Evolutionary conservation across 64 coral and sea anemone species (phyloP), one percentile per base, ranked within the genome.

Genomic region (Montipora sp.): DNA sequence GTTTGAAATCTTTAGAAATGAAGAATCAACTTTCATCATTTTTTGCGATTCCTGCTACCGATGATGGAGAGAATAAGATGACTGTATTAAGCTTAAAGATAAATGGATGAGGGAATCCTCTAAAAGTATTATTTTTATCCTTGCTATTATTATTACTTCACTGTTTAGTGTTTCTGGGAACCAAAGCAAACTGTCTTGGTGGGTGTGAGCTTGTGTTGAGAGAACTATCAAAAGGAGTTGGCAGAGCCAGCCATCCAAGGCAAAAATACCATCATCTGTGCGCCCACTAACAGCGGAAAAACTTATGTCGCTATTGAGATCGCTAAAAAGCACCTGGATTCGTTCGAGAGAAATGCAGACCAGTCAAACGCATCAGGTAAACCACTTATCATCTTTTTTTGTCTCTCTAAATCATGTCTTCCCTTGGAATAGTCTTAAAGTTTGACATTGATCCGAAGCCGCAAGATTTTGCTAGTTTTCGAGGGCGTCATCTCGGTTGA

Each of bases 301-400:
- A 96, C 95, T 4, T 96, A 90, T 12, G 95, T 96, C 59, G 95
- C 95, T 2, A 70, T 96, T 59, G 80, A 96, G 7, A 94, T 94
- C 16, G 75, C 79, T 1, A 96, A 80, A 45, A 80, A 90, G 0
- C 90, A 96, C 57, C 55, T 89, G 43, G 91, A 93, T 21, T 77
- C 23, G 3, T 84, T 75, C 18, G 9, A 16, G 20, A 61, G 47
- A 19, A n/a, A 83, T 7, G 6, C 48, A 11, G 89, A 82, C 8
- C 9, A 90, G 57, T 65, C 63, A 63, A 19, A 65, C 63, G 21
- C 3, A 51, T 27, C 55, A 49, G 75, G 47, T 48, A 77, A 71
- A 22, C 21, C 36, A 50, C 77, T 57, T 11, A 3, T 12, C 8
- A 63, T 3, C 14, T 6, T 57, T 57, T 6, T 36, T 36, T 36